Base-by-base conservation (phyloP, 1,140 invertebrate genomes). In the Hypothenemus hampei region DNA sequence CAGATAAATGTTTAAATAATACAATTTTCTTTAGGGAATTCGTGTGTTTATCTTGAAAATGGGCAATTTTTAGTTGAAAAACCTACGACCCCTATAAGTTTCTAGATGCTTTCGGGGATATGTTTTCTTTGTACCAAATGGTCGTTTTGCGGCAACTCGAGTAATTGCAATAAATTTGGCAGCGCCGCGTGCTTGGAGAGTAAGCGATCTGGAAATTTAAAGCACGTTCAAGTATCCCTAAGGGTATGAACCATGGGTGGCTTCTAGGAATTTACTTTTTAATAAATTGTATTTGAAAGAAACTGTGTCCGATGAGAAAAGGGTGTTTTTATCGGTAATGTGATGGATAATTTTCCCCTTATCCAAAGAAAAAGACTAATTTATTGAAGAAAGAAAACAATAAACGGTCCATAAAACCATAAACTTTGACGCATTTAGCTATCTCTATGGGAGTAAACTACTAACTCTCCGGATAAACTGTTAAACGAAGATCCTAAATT, bases 381-480 rank as follows among this genome's bases (percentile, higher is more conserved):
- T 43, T 43, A 43, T 3, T 22, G 35, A 23, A 21, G 19, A 21
- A 43, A 11, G 19, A 43, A 43, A 43, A 43, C 40, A 43, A 43
- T 43, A 43, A 43, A 43, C 40, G 40, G 19, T 21, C 3, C 1
- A 43, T 43, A 43, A 43, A 20, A 43, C 23, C 40, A 11, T 11
- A 43, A 43, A 43, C 10, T 22, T 43, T 43, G 11, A 22, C 21
- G 40, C 40, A 43, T 8, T 43, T 43, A 43, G 40, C 10, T 43
- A n/a, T 43, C 8, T 43, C 40, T 43, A 10, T 16, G 8, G 2
- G 36, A 5, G 36, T 39, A 39, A 39, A 39, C 36, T 39, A 39
- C 36, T 39, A 39, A 43, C 21, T 23, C 40, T 23, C n/a, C 16
- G 18, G 2, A 20, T 43, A 22, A 22, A 43, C 21, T 43, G 6